These are phyloP conservation scores for Leptodactylus fallax DNA, from an alignment of 2,797 vertebrate genomes.

Conservation along the genomic window DNA sequence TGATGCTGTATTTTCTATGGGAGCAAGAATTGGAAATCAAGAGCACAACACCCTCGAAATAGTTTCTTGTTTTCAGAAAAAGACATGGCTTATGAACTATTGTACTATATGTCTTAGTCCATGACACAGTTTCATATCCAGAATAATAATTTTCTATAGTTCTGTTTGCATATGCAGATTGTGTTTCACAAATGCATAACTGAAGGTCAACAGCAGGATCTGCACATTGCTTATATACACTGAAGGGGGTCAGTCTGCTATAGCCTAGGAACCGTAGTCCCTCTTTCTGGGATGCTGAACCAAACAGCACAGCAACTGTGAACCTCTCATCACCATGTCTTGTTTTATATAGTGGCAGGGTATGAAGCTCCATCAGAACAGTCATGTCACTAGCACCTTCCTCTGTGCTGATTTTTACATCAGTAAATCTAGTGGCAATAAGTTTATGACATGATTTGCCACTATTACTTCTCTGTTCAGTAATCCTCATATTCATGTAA, in stretches of 20 bases:
- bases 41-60: constrained; percentile 55
- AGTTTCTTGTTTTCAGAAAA: constrained; percentile 59
- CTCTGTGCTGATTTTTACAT: constrained; percentile 45
- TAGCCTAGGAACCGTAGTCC: constrained; percentile 60
- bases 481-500: constrained; percentile 56
- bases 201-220: constrained; percentile 48
- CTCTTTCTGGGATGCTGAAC: constrained; percentile 19
- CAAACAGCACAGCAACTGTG: constrained; percentile 54
- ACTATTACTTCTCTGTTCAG: constrained; percentile 27
- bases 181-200: constrained; percentile 62
- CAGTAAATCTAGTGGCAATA: constrained; percentile 53
- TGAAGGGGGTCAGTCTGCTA: constrained; percentile 61
- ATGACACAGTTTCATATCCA: constrained; percentile 37
- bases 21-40: constrained; percentile 54
- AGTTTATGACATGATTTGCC: constrained; percentile 42
- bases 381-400: constrained; percentile 19
- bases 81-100: constrained; percentile 59
- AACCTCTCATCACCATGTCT: constrained; percentile 44
- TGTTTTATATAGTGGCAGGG: constrained; percentile 13
- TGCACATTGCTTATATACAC: constrained; percentile 56
- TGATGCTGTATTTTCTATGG: constrained; percentile 54
- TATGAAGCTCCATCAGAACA: constrained; percentile 57
- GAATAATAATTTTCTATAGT: background rate
- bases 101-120: constrained; percentile 56
- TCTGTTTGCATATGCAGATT: background rate